Evolutionary conservation across 2,888 invertebrate genomes (phyloP).

Genomic region (Andrena hattorfiana): DNA sequence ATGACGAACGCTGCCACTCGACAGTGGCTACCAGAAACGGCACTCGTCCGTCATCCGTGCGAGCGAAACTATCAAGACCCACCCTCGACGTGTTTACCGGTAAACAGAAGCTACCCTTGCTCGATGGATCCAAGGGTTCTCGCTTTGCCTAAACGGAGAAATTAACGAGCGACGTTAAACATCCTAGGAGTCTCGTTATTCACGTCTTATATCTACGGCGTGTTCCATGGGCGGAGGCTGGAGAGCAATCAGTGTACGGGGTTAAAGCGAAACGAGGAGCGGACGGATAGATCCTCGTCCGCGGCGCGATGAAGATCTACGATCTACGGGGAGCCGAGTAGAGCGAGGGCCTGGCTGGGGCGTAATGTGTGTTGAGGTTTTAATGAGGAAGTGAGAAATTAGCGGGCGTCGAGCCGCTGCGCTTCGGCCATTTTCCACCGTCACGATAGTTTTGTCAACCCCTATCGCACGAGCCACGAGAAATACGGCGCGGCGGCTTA

Average conservation of each 20-base stretch:
- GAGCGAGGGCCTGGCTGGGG: constrained; percentile 74
- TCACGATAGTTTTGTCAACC: constrained; percentile 75
- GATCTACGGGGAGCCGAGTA: constrained; percentile 74
- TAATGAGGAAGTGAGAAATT: constrained; percentile 85
- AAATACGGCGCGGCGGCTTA: constrained; percentile 32
- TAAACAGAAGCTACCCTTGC: constrained; percentile 9
- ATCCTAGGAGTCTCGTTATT: background rate
- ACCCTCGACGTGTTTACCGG: background rate
- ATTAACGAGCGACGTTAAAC: background rate
- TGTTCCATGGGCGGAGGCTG: background rate
- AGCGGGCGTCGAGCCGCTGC: constrained; percentile 75
- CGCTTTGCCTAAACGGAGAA: background rate
- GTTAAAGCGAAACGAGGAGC: constrained; percentile 69
- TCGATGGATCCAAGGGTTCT: background rate
- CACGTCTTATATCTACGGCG: background rate
- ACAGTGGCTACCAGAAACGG: constrained; percentile 28
- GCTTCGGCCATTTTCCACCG: constrained; percentile 72
- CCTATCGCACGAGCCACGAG: constrained; percentile 52
- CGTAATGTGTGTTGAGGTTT: constrained; percentile 81
- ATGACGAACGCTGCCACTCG: constrained; percentile 57
- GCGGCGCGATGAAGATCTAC: constrained; percentile 76
- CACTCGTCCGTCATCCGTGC: background rate
- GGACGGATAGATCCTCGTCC: constrained; percentile 69
- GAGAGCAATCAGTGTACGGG: constrained; percentile 47
- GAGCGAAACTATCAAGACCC: constrained; percentile 9